These are phyloP conservation scores for Tyria jacobaeae DNA, from an alignment of 2,888 invertebrate species.

Conservation along the genomic window DNA sequence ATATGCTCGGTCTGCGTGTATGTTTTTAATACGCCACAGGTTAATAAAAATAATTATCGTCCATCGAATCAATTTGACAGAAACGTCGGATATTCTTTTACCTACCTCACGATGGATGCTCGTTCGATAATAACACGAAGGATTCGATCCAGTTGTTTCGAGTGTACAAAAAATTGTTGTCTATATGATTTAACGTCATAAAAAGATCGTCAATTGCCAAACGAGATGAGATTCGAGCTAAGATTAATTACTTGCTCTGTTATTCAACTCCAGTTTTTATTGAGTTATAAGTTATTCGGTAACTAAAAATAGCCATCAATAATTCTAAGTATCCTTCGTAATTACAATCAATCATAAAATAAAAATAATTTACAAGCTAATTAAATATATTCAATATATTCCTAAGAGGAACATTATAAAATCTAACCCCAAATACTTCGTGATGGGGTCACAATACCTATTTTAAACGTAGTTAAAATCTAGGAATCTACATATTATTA, in stretches of 20 bases:
- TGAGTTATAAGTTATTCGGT: background rate
- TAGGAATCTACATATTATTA: too few relatives aligned
- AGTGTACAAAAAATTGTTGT: background rate
- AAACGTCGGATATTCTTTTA: background rate
- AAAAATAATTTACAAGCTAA: too few relatives aligned
- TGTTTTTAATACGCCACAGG: conserved; percentile 29
- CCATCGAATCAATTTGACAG: conserved; percentile 33
- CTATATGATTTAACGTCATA: background rate
- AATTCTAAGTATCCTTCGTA: too few relatives aligned
- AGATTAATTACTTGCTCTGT: background rate
- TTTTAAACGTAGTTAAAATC: too few relatives aligned
- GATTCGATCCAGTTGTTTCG: background rate
- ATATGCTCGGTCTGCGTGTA: conserved; percentile 7
- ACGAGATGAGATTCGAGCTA: background rate
- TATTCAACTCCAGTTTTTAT: background rate
- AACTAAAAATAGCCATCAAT: background rate
- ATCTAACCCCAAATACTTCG: too few relatives aligned
- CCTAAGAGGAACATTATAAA: too few relatives aligned
- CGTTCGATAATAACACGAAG: background rate
- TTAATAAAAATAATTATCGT: conserved; percentile 21
- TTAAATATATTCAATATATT: too few relatives aligned
- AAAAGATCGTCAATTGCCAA: background rate
- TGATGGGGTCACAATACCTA: too few relatives aligned
- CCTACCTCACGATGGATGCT: background rate
- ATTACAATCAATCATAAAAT: too few relatives aligned